Conservation (phyloP, 37 sponge, comb jelly and placozoan species). For the Petrosia ficiformis region DNA sequence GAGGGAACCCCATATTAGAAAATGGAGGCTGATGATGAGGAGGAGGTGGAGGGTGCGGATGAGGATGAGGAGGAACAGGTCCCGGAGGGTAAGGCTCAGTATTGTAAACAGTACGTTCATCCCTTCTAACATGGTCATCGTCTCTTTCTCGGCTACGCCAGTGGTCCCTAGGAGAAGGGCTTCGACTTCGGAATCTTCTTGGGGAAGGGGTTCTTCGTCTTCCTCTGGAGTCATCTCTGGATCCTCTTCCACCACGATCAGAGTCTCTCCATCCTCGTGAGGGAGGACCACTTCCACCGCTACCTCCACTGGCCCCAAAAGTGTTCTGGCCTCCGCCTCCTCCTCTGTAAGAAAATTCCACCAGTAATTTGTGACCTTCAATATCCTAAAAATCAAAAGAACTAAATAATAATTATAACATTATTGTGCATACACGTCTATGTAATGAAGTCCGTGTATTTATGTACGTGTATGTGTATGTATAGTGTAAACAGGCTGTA, state of each 20-base stretch:
- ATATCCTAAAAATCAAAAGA: slow-evolving; percentile 33
- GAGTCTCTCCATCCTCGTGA: slow-evolving; percentile 19
- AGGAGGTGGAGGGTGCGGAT: neutral
- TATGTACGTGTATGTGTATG: slow-evolving; percentile 1
- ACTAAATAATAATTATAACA: neutral
- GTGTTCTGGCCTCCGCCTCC: neutral
- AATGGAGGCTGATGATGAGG: neutral
- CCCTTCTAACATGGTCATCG: neutral
- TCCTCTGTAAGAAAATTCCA: slow-evolving; percentile 48
- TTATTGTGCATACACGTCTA: neutral
- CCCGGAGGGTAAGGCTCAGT: neutral
- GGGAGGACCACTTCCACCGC: slow-evolving; percentile 13
- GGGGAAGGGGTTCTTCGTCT: neutral
- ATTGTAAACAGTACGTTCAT: neutral
- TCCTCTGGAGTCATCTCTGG: neutral
- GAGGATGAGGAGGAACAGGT: neutral
- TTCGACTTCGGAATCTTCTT: slow-evolving; percentile 1
- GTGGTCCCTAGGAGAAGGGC: neutral
- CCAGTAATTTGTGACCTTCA: slow-evolving; percentile 24
- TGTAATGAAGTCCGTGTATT: neutral
- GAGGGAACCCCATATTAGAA: neutral
- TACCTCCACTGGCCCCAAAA: slow-evolving; percentile 5
- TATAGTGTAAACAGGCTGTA: too few species aligned
- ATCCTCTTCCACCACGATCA: slow-evolving; percentile 8
- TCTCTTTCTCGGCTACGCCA: slow-evolving; percentile 10